Conservation (phyloP, 2,797 vertebrate genomes). For the Pipistrellus nathusii region DNA sequence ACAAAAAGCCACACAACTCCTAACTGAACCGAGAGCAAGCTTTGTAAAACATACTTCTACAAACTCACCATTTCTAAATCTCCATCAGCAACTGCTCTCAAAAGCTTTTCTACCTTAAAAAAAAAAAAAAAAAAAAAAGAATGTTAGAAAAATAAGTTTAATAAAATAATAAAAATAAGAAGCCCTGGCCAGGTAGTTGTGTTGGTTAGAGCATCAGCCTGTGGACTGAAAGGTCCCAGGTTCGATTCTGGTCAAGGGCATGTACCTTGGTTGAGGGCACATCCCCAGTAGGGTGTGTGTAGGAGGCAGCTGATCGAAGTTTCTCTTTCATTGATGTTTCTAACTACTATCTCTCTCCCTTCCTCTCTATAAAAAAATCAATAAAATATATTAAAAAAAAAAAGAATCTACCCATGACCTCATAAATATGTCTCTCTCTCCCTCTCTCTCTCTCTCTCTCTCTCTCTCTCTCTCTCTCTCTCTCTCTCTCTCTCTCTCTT, state of each 20-base stretch:
- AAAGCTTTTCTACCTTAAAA: constrained; percentile 95
- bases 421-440: neutral
- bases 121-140: constrained; percentile 74
- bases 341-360: too few species aligned
- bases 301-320: too few species aligned
- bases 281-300: too few species aligned
- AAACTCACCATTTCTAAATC: constrained; percentile 97
- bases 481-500: neutral
- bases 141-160: constrained; percentile 31
- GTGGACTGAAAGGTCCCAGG: too few species aligned
- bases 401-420: neutral
- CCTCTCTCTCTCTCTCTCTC: neutral
- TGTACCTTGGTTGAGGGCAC: too few species aligned
- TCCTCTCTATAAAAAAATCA: too few species aligned
- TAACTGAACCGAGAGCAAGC: neutral
- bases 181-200: neutral
- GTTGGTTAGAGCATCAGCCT: neutral
- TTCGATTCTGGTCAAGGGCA: too few species aligned
- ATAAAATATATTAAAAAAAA: too few species aligned
- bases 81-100: constrained; percentile 96
- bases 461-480: neutral
- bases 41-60: neutral
- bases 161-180: neutral
- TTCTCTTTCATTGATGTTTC: too few species aligned
- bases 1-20: neutral